These are phyloP conservation scores for Caenorhabditis becei DNA, from an alignment of 2,888 invertebrate genomes.

Conservation along the genomic window DNA sequence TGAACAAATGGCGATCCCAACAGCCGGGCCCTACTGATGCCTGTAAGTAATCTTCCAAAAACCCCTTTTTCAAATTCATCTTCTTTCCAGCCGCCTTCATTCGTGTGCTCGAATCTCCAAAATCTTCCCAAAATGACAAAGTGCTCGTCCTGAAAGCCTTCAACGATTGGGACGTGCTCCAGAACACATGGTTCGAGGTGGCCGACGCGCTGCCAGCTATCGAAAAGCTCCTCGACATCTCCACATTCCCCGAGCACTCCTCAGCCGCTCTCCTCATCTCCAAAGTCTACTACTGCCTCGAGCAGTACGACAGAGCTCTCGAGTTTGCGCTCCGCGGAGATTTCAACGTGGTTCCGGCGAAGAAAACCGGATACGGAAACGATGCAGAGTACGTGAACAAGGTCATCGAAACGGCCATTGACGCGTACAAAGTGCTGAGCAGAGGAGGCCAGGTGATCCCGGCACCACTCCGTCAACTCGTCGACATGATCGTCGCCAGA, in stretches of 20 bases:
- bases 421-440: conserved; percentile 45
- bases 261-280: conserved; percentile 55
- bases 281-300: conserved; percentile 59
- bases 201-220: conserved; percentile 57
- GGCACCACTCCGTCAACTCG: conserved; percentile 19
- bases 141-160: conserved; percentile 50
- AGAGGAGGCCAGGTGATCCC: neutral
- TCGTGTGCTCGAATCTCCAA: conserved; percentile 54
- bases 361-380: conserved; percentile 43
- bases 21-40: conserved; percentile 60
- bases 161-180: conserved; percentile 59
- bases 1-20: conserved; percentile 62
- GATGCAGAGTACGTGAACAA: conserved; percentile 60
- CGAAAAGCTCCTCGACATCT: conserved; percentile 38
- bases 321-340: conserved; percentile 54
- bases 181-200: conserved; percentile 61
- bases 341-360: conserved; percentile 57
- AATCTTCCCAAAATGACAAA: conserved; percentile 37
- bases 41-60: neutral
- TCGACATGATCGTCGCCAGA: conserved; percentile 53
- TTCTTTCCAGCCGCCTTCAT: conserved; percentile 47
- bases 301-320: conserved; percentile 56
- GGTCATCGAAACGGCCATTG: conserved; percentile 54
- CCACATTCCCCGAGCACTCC: conserved; percentile 41
- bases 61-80: too few species aligned